Evolutionary conservation across 2,797 vertebrate genomes (phyloP).

Genomic region (Sphaeramia orbicularis): DNA sequence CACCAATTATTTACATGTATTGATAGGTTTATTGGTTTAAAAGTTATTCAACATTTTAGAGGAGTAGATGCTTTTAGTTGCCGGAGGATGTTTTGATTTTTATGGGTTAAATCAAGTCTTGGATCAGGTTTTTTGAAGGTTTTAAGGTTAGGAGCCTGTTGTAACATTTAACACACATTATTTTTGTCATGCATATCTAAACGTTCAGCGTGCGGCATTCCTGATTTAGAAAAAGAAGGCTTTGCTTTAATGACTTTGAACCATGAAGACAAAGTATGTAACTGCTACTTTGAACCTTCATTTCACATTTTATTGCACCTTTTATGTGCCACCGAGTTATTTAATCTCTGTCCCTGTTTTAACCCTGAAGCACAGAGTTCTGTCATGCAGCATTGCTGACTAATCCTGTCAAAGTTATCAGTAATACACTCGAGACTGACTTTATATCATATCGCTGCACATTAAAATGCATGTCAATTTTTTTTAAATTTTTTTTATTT

Average conservation of each 20-base stretch:
- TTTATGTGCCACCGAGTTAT: constrained; percentile 17
- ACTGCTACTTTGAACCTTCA: constrained; percentile 21
- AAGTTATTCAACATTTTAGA: too few species aligned
- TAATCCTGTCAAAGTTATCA: constrained; percentile 22
- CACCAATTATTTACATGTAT: too few species aligned
- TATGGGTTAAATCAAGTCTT: too few species aligned
- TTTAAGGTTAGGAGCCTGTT: not conserved
- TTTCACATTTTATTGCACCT: constrained; percentile 20
- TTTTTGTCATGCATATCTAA: constrained; percentile 2
- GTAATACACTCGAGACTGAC: not conserved
- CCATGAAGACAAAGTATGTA: constrained; percentile 12
- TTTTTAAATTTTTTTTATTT: constrained; percentile 3
- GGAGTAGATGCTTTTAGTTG: too few species aligned
- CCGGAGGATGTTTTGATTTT: too few species aligned
- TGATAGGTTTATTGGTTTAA: too few species aligned
- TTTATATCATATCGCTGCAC: not conserved
- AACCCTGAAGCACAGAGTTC: constrained; percentile 6
- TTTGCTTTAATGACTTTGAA: constrained; percentile 3
- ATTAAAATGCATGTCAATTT: constrained; percentile 1
- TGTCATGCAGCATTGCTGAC: constrained; percentile 2
- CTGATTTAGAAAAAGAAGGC: not conserved
- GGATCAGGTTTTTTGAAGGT: too few species aligned
- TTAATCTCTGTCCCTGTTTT: constrained; percentile 20
- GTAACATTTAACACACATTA: not conserved
- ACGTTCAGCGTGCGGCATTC: not conserved